These are phyloP conservation scores for Otis tarda DNA, from an alignment of 2,113 vertebrate genomes.

Conservation along the genomic window DNA sequence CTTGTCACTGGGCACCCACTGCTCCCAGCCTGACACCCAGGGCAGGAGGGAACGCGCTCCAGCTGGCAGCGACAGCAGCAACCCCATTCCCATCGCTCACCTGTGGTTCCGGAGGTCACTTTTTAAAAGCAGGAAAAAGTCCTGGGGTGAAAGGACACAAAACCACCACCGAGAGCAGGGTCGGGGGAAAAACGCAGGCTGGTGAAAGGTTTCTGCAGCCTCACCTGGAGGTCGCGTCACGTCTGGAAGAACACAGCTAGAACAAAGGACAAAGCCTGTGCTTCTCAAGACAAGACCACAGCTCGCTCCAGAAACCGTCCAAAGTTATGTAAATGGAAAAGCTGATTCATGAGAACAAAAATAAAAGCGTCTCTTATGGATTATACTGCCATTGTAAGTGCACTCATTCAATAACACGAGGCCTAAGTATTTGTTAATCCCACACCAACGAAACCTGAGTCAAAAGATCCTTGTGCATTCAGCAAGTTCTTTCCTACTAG, in stretches of 20 bases:
- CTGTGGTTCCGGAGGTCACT: neutral
- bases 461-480: neutral
- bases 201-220: neutral
- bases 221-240: neutral
- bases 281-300: neutral
- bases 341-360: conserved; percentile 39
- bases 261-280: conserved; percentile 9
- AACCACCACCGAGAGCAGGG: neutral
- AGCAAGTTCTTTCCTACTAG: neutral
- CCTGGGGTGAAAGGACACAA: neutral
- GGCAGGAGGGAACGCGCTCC: neutral
- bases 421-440: neutral
- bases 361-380: conserved; percentile 31
- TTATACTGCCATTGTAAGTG: neutral
- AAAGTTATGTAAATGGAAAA: conserved; percentile 58
- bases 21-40: accelerated
- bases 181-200: neutral
- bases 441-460: neutral
- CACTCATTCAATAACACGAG: neutral
- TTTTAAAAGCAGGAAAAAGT: neutral
- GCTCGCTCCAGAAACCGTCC: neutral
- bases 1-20: neutral
- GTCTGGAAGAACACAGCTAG: neutral
- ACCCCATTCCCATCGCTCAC: neutral
- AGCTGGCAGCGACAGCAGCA: neutral